These are phyloP conservation scores for Melierax canorus DNA, from an alignment of 2,113 vertebrate genomes.

Conservation along the genomic window DNA sequence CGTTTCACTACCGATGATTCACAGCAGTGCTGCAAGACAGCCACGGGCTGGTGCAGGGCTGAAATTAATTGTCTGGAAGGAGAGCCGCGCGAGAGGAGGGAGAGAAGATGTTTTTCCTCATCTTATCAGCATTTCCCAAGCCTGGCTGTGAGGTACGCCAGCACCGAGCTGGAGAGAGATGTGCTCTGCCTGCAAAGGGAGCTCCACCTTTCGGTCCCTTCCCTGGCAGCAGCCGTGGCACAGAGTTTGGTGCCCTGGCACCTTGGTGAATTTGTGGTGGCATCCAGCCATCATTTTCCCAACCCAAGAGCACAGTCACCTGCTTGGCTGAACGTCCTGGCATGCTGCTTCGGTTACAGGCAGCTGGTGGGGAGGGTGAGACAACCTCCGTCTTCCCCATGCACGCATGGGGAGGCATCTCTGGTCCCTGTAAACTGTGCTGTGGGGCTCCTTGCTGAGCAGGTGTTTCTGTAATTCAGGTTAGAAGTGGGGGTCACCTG, in stretches of 20 bases:
- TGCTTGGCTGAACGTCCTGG: not conserved
- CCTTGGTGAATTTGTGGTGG: not conserved
- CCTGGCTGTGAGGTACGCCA: not conserved
- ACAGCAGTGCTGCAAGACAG: not conserved
- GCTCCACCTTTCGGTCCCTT: not conserved
- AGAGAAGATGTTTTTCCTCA: not conserved
- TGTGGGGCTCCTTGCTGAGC: not conserved
- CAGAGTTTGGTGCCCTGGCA: not conserved
- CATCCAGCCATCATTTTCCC: not conserved
- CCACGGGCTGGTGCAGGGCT: not conserved
- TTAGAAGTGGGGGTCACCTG: not conserved
- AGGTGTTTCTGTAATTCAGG: not conserved
- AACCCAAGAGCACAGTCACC: too few species aligned
- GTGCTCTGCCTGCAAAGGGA: not conserved
- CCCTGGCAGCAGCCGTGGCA: accelerated
- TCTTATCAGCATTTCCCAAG: not conserved
- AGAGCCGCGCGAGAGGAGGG: not conserved
- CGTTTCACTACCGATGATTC: not conserved
- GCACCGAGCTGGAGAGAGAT: not conserved
- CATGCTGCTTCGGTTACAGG: accelerated
- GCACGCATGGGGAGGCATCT: accelerated
- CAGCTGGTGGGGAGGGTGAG: not conserved
- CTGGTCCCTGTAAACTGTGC: not conserved
- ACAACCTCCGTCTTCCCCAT: accelerated
- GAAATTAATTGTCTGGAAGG: not conserved